A percentile compares a stretch with the other conserved stretches of the same genome.
These are phyloP conservation scores for Drosophila suboccidentalis DNA, from an alignment of 2,888 invertebrate genomes.

Conservation along the genomic window DNA sequence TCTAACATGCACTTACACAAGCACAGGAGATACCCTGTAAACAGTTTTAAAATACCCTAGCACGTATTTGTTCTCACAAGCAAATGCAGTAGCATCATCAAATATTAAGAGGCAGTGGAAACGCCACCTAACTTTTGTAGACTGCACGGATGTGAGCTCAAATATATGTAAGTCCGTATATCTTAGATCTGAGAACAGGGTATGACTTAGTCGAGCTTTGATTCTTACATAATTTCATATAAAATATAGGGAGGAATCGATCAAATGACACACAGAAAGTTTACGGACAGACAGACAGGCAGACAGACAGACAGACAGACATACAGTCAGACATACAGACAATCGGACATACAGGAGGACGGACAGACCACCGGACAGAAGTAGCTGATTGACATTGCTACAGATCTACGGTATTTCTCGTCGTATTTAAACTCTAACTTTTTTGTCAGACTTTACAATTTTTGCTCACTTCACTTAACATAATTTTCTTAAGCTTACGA, in stretches of 20 bases:
- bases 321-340: slow-evolving; percentile 19
- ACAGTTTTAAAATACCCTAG: not conserved
- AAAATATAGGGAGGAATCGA: not conserved
- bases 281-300: slow-evolving; percentile 1
- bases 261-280: not conserved
- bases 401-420: too few species aligned
- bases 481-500: not conserved
- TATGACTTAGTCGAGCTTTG: not conserved
- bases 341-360: not conserved
- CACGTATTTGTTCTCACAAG: not conserved
- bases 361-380: slow-evolving; percentile 1
- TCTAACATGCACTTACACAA: not conserved
- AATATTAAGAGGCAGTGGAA: too few species aligned
- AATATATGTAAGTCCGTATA: not conserved
- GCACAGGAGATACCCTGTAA: not conserved
- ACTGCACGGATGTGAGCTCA: not conserved
- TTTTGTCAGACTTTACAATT: not conserved
- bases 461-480: not conserved
- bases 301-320: not conserved
- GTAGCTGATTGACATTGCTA: not conserved
- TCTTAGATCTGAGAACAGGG: not conserved
- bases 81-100: not conserved
- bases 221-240: not conserved
- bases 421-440: too few species aligned
- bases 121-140: too few species aligned